Base-by-base conservation (phyloP, 2,113 vertebrate genomes). In the Dipodomys ordii region DNA sequence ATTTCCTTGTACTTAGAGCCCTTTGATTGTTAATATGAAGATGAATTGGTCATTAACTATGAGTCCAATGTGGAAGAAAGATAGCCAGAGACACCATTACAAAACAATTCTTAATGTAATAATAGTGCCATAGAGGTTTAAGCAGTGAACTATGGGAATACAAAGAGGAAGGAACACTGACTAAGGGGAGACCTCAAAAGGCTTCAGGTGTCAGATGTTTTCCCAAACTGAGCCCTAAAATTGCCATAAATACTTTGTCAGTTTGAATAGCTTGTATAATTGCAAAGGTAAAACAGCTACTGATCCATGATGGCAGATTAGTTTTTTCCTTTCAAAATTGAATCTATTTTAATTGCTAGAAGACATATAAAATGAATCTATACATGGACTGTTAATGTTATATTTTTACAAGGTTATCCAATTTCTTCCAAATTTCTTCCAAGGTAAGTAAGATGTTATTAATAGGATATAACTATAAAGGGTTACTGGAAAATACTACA, bases 381-480 rank as follows among this genome's bases (percentile, higher is more conserved):
- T 2, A 22, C 86, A 39, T 69, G 22, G 15, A 88, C 2, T 65
- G 27, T 11, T 85, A 15, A 46, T 19, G 10, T 13, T 76, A 82
- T 85, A 28, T 81, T 30, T 68, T 2, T 32, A 64, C 27, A 67
- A 6, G 9, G 15, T 72, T 90, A 77, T 19, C 6, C 2, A 81
- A 57, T 78, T 30, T 44, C 46, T 77, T 85, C 35, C 10, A 80
- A 73, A 94, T 80, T 88, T 94, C 18, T 81, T 27, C 25, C n/a
- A 67, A 85, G 7, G 22, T 68, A 8, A 2, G 2, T 19, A 83
- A 64, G 28, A 9, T 35, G 10, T 16, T 32, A 71, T 85, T 65
- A 86, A 46, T 8, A 76, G 28, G 68, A n/a, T 49, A 64, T 12
- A 76, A 25, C 49, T 68, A 1, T 65, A 77, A 64, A 15, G 19